phyloP scores from a whole-genome alignment of 2,113 vertebrate genomes.

The Solenodon paradoxus region DNA sequence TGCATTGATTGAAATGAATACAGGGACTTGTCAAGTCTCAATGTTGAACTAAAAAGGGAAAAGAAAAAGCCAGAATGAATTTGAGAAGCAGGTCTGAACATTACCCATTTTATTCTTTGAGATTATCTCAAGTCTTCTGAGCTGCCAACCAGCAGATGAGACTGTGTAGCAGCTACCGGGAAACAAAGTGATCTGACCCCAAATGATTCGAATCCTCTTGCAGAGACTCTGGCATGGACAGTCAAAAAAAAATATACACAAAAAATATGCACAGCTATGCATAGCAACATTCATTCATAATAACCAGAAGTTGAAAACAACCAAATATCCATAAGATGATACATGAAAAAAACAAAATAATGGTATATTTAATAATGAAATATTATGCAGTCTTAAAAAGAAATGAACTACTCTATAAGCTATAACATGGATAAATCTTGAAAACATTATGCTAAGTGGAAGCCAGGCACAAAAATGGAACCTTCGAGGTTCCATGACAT shows the following conservation, averaged over 20 bases:
- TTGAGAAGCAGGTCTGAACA: background rate
- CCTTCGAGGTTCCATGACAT: background rate
- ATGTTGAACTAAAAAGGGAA: background rate
- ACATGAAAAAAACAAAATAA: background rate
- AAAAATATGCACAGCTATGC: background rate
- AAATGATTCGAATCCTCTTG: background rate
- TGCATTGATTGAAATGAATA: background rate
- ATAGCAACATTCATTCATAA: background rate
- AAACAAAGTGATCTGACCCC: background rate
- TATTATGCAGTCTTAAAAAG: background rate
- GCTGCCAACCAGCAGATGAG: background rate
- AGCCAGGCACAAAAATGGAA: background rate
- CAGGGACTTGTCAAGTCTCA: background rate
- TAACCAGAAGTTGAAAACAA: background rate
- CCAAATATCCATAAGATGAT: background rate
- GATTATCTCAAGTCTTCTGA: too few species aligned
- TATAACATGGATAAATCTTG: background rate
- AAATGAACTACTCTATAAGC: background rate
- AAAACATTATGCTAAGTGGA: background rate
- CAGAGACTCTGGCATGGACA: background rate
- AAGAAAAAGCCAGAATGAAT: background rate
- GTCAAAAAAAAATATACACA: too few species aligned
- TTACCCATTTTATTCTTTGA: too few species aligned
- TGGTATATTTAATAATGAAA: background rate
- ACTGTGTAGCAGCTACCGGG: background rate